Base-by-base conservation (phyloP, 2,888 invertebrate species). In the Xestia sexstrigata region DNA sequence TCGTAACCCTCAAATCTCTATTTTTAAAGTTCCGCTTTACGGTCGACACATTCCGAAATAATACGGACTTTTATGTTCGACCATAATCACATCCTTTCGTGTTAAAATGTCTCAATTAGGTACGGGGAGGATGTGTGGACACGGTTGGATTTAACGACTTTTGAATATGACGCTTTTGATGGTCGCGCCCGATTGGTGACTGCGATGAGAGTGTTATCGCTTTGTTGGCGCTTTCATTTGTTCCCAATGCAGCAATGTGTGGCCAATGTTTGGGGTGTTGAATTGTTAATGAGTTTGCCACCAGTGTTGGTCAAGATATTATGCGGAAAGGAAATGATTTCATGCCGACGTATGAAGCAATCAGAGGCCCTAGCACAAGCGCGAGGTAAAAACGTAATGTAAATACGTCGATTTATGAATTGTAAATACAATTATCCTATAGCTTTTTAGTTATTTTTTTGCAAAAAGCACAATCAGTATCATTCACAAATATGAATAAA, bases 71-170 rank as follows among this genome's bases (percentile, higher is more conserved):
- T 96, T 95, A 96, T 95, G 96, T 93, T 93, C 94, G 92, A 89
- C 91, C 93, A 94, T 96, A 96, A 96, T 96, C 95, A 95, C 95
- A 95, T 95, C 95, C 96, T 96, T 95, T 95, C 91, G 93, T 93
- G 95, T 96, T 81, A 93, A 95, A 95, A 96, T 94, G 95, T 96
- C 96, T 96, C 96, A 96, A 96, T 96, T 96, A 95, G 93, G 93
- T 92, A 94, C 93, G 96, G 95, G 92, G 92, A 93, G 94, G 94
- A 95, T 94, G 94, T 96, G 94, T 93, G 93, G 95, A 95, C 95
- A 94, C 93, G 94, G 89, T 91, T 89, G 89, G 86, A 83, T 90
- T 95, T 94, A 93, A 95, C 94, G 93, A 92, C 93, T 93, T 92
- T 93, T 89, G 91, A 92, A 94, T 93, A 92, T 91, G 87, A 88